Conservation (phyloP, 2,888 invertebrate genomes). For the Heteropelma amictum region DNA sequence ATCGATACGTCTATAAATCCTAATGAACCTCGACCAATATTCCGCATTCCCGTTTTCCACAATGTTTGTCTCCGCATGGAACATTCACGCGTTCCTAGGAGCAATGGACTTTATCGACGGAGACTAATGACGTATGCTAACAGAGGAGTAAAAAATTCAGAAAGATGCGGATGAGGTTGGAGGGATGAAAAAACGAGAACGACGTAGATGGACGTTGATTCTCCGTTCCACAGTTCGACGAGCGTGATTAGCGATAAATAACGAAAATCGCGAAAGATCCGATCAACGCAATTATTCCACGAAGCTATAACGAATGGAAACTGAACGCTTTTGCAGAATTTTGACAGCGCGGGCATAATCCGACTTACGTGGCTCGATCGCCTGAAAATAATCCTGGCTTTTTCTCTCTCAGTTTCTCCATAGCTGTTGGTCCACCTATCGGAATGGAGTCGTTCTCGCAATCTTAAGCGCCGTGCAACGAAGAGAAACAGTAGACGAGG, state of each 20-base stretch:
- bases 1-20: conserved; percentile 75
- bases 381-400: not conserved
- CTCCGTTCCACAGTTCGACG: too few species aligned
- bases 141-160: too few species aligned
- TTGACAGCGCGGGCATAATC: too few species aligned
- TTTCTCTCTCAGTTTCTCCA: not conserved
- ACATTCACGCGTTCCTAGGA: conserved; percentile 38
- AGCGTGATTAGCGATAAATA: too few species aligned
- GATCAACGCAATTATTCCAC: too few species aligned
- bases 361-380: too few species aligned
- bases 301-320: not conserved
- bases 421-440: not conserved
- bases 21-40: conserved; percentile 74
- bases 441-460: conserved; percentile 37
- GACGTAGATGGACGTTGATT: too few species aligned
- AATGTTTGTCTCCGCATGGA: conserved; percentile 28
- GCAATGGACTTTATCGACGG: conserved; percentile 35
- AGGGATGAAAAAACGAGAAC: conserved; percentile 10
- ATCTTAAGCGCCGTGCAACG: conserved; percentile 46
- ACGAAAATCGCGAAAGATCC: too few species aligned
- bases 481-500: conserved; percentile 42
- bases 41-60: conserved; percentile 15
- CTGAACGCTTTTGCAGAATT: too few species aligned
- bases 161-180: not conserved
- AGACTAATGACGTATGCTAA: too few species aligned